A percentile compares a stretch with the other conserved stretches of the same genome.
Conservation (phyloP, 2,888 invertebrate genomes). For the Hyalella azteca region DNA sequence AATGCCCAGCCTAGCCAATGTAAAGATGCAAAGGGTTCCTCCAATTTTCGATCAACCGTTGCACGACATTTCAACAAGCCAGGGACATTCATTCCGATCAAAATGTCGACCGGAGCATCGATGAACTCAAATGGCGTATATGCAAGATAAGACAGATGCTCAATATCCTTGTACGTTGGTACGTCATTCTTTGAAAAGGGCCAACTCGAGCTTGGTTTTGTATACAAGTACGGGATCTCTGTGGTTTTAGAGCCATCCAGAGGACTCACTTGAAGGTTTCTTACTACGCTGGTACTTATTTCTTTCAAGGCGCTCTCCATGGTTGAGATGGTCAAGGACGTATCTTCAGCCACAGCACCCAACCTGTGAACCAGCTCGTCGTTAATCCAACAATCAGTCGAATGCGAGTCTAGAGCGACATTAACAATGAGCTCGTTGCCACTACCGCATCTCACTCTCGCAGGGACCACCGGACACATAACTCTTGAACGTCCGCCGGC, state of each 20-base stretch:
- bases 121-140: background rate
- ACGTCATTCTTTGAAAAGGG: background rate
- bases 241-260: background rate
- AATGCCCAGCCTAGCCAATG: constrained; percentile 20
- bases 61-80: background rate
- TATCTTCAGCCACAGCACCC: background rate
- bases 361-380: background rate
- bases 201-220: background rate
- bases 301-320: background rate
- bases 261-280: background rate
- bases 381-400: background rate
- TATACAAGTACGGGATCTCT: background rate
- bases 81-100: constrained; percentile 6
- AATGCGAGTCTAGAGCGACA: background rate
- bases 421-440: background rate
- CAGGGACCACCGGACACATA: background rate
- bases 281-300: background rate
- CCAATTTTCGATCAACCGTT: background rate
- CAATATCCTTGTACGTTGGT: background rate
- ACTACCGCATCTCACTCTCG: background rate
- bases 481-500: no score
- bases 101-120: background rate
- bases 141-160: background rate
- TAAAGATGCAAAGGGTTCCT: background rate
- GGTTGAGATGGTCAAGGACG: background rate